Percentiles rank a stretch among this genome's conserved stretches.
These are phyloP conservation scores for Acomys russatus DNA, from an alignment of 2,797 vertebrate species.

Conservation along the genomic window DNA sequence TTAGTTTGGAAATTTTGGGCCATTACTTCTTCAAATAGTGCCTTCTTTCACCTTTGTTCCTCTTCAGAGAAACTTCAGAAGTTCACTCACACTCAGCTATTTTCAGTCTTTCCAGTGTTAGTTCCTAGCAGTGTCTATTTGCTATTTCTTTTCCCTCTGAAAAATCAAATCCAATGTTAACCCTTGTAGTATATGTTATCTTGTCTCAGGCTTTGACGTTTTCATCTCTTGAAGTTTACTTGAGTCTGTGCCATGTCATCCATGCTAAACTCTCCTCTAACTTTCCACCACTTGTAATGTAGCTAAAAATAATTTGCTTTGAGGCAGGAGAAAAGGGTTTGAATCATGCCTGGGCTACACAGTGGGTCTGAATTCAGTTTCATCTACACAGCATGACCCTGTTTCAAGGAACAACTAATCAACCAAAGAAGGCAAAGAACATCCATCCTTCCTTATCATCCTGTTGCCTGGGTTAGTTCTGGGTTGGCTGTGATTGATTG, in stretches of 20 bases:
- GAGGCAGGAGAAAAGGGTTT: background rate
- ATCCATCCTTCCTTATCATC: background rate
- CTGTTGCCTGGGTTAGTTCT: background rate
- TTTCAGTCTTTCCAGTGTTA: constrained; percentile 19
- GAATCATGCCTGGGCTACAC: background rate
- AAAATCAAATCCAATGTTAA: background rate
- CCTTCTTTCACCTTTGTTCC: background rate
- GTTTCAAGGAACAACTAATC: background rate
- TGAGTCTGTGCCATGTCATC: background rate
- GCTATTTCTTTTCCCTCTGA: background rate
- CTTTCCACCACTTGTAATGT: background rate
- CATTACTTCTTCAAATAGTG: background rate
- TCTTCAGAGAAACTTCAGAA: background rate
- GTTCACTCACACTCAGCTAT: background rate
- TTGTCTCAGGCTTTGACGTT: background rate
- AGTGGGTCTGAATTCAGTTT: background rate
- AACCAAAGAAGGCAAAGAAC: background rate
- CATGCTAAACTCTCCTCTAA: background rate
- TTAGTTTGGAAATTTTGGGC: constrained; percentile 12
- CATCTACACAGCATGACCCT: background rate
- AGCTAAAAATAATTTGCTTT: constrained; percentile 9
- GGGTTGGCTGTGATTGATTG: background rate
- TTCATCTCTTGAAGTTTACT: constrained; percentile 11
- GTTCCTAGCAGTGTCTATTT: background rate
- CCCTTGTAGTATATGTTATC: background rate